Evolutionary conservation across 2,113 vertebrate genomes (phyloP).

Genomic region (Leiothrix lutea): DNA sequence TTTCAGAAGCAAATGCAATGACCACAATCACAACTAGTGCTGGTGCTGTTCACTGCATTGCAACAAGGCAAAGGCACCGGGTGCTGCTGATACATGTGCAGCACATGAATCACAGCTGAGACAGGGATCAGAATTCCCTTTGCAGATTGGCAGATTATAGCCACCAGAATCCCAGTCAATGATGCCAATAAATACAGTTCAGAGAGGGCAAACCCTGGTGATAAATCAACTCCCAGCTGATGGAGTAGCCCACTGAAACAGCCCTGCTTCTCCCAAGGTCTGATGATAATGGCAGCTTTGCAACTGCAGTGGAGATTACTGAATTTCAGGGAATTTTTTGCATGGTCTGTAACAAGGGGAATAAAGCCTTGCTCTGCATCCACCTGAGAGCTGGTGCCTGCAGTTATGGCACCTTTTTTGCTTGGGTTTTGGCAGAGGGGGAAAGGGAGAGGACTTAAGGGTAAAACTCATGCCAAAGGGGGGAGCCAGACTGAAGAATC

Average conservation of each 20-base stretch:
- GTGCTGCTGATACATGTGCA: neutral
- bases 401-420: neutral
- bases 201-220: neutral
- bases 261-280: neutral
- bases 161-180: neutral
- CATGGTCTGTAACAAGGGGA: accelerated
- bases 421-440: neutral
- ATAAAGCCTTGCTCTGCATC: neutral
- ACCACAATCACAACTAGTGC: neutral
- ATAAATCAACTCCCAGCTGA: neutral
- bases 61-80: neutral
- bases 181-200: neutral
- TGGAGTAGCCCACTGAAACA: neutral
- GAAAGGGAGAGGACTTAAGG: neutral
- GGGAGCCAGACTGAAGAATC: neutral
- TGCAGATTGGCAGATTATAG: neutral
- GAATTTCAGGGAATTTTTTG: neutral
- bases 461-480: neutral
- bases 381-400: neutral
- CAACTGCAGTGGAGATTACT: neutral
- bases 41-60: neutral
- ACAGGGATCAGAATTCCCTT: neutral
- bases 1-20: neutral
- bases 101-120: neutral
- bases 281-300: neutral